phyloP scores from a whole-genome alignment of 1,140 invertebrate genomes.

The Saccostrea glomerata region DNA sequence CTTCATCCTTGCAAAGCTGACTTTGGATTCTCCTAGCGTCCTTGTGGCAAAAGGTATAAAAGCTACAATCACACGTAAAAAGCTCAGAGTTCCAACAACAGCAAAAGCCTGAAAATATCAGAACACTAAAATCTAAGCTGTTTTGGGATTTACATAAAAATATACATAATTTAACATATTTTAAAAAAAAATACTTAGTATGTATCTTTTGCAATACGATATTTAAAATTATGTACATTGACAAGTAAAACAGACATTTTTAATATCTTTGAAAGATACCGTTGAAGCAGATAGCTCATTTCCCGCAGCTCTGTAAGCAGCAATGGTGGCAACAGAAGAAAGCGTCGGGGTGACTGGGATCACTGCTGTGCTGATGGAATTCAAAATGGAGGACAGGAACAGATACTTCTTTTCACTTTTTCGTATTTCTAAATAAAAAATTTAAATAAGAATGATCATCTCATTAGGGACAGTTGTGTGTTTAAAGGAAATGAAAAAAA shows the following conservation, averaged over 20 bases:
- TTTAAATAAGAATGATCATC: not conserved
- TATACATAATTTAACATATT: too few relatives aligned
- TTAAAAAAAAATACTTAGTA: too few relatives aligned
- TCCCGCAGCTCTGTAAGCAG: slow-evolving; percentile 82
- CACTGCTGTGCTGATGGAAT: slow-evolving; percentile 83
- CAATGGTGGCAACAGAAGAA: slow-evolving; percentile 83
- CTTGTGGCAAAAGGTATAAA: slow-evolving; percentile 69
- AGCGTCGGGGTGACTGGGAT: slow-evolving; percentile 83
- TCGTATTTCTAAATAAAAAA: slow-evolving; percentile 80
- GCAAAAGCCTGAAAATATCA: slow-evolving; percentile 71
- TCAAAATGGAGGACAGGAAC: slow-evolving; percentile 81
- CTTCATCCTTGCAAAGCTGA: slow-evolving; percentile 78
- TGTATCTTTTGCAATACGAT: too few relatives aligned
- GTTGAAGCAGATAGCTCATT: slow-evolving; percentile 82
- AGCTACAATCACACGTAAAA: slow-evolving; percentile 65
- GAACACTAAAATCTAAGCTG: not conserved
- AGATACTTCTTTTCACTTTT: slow-evolving; percentile 81
- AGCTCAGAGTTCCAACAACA: slow-evolving; percentile 68
- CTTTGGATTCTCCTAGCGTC: slow-evolving; percentile 67
- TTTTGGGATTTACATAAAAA: too few relatives aligned
- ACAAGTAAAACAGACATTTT: not conserved
- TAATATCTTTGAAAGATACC: slow-evolving; percentile 77
- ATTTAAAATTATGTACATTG: too few relatives aligned
- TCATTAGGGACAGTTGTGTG: not conserved
- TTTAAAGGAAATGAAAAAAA: slow-evolving; percentile 44